These are phyloP conservation scores for Poicephalus gulielmi DNA, from an alignment of 2,113 vertebrate genomes.

Conservation along the genomic window DNA sequence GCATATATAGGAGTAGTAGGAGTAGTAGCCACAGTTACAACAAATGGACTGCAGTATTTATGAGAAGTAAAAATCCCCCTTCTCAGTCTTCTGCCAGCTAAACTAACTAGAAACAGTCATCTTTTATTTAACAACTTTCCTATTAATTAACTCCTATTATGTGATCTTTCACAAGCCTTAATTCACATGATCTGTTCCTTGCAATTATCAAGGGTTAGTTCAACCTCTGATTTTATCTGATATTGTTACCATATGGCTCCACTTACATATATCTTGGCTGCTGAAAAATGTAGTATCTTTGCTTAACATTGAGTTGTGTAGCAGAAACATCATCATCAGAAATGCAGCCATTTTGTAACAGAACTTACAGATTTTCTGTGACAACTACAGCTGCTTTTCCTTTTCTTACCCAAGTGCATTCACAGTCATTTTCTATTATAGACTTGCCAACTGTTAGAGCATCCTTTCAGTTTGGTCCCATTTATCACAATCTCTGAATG, in stretches of 20 bases:
- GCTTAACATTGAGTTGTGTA: neutral
- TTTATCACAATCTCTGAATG: slow-evolving; percentile 1
- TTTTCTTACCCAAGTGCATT: neutral
- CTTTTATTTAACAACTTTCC: neutral
- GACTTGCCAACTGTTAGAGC: neutral
- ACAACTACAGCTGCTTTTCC: slow-evolving; percentile 11
- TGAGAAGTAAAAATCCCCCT: neutral
- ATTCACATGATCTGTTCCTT: neutral
- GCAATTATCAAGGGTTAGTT: neutral
- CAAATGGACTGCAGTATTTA: neutral
- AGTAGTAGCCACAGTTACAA: neutral
- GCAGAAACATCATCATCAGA: neutral
- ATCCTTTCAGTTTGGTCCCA: neutral
- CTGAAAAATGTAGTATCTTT: neutral
- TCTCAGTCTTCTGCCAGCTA: neutral
- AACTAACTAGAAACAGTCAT: neutral
- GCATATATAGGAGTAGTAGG: neutral
- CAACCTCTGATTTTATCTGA: neutral
- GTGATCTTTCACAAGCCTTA: neutral
- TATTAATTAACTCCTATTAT: neutral
- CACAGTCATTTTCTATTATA: neutral
- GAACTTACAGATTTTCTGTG: neutral
- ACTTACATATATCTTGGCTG: neutral
- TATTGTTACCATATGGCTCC: neutral
- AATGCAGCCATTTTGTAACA: neutral